These are phyloP conservation scores for Apodemus agrarius DNA, from an alignment of 2,797 vertebrate genomes.

Conservation along the genomic window DNA sequence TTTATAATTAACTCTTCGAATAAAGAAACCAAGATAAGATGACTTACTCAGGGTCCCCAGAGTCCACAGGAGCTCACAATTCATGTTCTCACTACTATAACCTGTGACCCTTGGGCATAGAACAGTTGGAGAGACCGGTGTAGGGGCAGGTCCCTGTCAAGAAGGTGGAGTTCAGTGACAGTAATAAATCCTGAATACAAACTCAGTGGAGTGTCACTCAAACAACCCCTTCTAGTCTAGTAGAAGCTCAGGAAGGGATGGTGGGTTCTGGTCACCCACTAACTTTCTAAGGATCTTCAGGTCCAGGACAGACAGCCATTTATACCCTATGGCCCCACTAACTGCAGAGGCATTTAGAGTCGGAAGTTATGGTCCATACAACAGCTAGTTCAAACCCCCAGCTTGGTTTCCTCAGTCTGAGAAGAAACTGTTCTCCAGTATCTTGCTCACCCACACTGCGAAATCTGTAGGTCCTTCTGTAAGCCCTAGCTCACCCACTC, in stretches of 20 bases:
- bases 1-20: background rate
- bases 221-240: background rate
- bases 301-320: background rate
- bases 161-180: background rate
- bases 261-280: no score
- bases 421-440: conserved; percentile 44
- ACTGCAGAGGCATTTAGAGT: background rate
- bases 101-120: background rate
- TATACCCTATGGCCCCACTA: background rate
- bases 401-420: background rate
- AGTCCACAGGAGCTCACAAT: background rate
- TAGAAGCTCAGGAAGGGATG: background rate
- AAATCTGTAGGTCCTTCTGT: conserved; percentile 3
- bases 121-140: background rate
- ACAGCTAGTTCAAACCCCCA: background rate
- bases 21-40: background rate
- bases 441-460: background rate
- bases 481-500: background rate
- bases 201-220: background rate
- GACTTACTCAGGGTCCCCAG: background rate
- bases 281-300: background rate
- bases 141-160: background rate
- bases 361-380: background rate
- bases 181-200: background rate
- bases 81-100: background rate